Conservation (phyloP, 2,113 vertebrate genomes). For the Pedionomus torquatus region DNA sequence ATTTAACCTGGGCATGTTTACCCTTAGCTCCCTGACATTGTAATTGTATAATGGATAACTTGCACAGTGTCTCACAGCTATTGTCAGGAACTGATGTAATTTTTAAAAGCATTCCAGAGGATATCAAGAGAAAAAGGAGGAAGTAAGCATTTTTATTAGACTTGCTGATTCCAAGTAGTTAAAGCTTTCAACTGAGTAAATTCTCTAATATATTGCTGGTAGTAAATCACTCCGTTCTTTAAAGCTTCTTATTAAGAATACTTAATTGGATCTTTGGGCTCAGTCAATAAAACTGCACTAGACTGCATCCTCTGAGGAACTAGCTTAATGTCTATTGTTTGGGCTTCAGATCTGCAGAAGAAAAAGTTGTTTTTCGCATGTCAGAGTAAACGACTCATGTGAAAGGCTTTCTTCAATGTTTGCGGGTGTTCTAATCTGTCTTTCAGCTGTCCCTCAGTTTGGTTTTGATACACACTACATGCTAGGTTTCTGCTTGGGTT, state of each 20-base stretch:
- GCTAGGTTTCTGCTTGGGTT: not conserved
- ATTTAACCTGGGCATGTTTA: not conserved
- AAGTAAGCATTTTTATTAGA: slow-evolving; percentile 16
- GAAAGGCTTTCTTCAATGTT: not conserved
- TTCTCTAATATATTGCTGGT: not conserved
- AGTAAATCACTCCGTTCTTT: slow-evolving; percentile 11
- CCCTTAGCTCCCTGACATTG: not conserved
- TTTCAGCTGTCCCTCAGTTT: not conserved
- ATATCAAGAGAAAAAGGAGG: not conserved
- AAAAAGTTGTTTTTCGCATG: not conserved
- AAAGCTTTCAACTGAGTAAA: slow-evolving; percentile 14
- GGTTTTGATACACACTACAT: not conserved
- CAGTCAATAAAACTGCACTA: not conserved
- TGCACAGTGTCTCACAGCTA: not conserved
- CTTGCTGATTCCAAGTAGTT: slow-evolving; percentile 9
- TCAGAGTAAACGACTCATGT: not conserved
- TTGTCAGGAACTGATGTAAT: not conserved
- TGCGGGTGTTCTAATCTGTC: not conserved
- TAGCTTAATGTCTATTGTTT: not conserved
- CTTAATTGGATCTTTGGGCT: not conserved
- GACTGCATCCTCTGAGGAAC: not conserved
- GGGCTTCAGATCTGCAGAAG: not conserved
- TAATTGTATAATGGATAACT: not conserved
- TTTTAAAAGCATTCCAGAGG: not conserved
- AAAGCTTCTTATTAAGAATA: not conserved